Percentiles rank a stretch among this genome's conserved stretches.
phyloP scores from a whole-genome alignment of 2,113 vertebrate genomes.

The Macaca mulatta region DNA sequence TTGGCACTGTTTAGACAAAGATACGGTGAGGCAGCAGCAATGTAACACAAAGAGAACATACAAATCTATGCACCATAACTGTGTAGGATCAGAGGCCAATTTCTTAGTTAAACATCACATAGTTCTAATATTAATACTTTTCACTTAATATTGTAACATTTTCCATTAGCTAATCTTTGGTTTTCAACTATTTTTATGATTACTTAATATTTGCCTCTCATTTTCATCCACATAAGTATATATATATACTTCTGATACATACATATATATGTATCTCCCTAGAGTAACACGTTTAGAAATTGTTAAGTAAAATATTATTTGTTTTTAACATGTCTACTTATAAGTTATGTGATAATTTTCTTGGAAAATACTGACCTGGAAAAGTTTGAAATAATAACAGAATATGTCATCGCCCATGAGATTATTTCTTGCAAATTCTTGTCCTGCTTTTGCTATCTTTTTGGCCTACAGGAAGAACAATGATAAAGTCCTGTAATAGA shows the following conservation, averaged over 20 bases:
- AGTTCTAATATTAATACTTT: neutral
- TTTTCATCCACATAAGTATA: neutral
- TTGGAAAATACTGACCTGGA: slow-evolving; percentile 89
- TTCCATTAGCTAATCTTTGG: neutral
- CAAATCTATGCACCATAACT: neutral
- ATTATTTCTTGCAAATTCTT: slow-evolving; percentile 93
- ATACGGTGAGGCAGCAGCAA: neutral
- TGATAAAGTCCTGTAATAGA: slow-evolving; percentile 18
- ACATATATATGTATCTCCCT: neutral
- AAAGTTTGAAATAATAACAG: slow-evolving; percentile 97
- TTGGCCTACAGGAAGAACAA: slow-evolving; percentile 85
- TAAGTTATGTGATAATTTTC: neutral
- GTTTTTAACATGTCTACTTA: neutral
- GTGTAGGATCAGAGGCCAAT: neutral
- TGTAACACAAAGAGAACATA: neutral
- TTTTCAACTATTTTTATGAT: neutral
- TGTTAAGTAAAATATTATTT: slow-evolving; percentile 10
- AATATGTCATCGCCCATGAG: slow-evolving; percentile 96
- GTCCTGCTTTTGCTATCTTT: slow-evolving; percentile 92
- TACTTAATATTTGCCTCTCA: neutral
- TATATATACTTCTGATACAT: neutral
- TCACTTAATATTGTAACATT: neutral
- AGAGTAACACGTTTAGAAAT: neutral
- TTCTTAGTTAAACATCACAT: neutral
- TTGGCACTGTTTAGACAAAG: neutral